Evolutionary conservation across 2,113 vertebrate species (phyloP).

Genomic region (Pipra filicauda): DNA sequence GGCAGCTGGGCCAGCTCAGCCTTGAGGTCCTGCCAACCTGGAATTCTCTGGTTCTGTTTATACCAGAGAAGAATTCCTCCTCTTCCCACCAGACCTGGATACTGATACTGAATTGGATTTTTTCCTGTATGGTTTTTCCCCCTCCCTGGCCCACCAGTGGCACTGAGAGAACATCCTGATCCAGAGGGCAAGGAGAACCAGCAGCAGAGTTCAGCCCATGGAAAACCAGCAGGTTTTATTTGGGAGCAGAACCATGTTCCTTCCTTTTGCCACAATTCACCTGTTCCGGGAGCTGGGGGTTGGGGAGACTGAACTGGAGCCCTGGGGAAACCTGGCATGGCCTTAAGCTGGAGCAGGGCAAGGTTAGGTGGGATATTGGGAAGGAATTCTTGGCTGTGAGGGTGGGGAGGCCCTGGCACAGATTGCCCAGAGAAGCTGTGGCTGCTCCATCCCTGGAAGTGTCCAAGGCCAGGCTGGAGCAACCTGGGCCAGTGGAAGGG

Average conservation of each 20-base stretch:
- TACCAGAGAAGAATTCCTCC: neutral
- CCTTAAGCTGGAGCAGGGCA: neutral
- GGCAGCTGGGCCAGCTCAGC: neutral
- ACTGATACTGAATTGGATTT: neutral
- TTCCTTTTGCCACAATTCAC: neutral
- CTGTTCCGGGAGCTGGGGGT: neutral
- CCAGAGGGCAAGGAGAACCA: neutral
- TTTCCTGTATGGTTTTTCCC: neutral
- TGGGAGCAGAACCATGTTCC: neutral
- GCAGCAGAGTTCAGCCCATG: neutral
- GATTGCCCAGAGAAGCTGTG: neutral
- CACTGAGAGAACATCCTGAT: neutral
- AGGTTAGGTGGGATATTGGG: neutral
- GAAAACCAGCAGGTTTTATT: conserved; percentile 4
- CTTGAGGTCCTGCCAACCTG: neutral
- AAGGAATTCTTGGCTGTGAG: rapidly evolving
- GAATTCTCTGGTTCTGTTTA: neutral
- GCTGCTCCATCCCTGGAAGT: neutral
- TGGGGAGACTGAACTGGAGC: neutral
- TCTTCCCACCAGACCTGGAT: neutral
- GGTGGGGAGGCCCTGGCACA: neutral
- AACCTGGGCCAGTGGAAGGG: rapidly evolving
- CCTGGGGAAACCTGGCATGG: neutral
- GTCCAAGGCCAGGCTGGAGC: neutral
- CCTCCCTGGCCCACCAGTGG: neutral